These are phyloP conservation scores for Caradrina kadenii DNA, from an alignment of 2,888 invertebrate genomes.

Conservation along the genomic window DNA sequence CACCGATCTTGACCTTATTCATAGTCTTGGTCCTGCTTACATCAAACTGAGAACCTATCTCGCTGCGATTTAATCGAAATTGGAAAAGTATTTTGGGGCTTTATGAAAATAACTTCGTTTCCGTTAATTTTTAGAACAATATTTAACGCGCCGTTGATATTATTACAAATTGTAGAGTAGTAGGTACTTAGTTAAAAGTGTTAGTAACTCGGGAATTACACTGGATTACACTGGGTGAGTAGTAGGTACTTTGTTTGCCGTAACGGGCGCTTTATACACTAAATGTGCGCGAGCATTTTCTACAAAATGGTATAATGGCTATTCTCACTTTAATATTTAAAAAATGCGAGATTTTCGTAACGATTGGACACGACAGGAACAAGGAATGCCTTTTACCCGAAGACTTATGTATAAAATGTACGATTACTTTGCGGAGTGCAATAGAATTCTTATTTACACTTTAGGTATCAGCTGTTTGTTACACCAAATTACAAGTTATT, in stretches of 20 bases:
- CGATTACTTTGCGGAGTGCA: not conserved
- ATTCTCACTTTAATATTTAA: slow-evolving; percentile 33
- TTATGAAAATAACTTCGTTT: not conserved
- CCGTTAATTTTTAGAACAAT: slow-evolving; percentile 12
- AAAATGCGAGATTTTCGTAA: slow-evolving; percentile 29
- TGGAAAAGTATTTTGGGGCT: slow-evolving; percentile 30
- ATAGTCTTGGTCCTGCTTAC: slow-evolving; percentile 37
- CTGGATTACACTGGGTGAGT: slow-evolving; percentile 42
- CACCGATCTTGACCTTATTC: slow-evolving; percentile 33
- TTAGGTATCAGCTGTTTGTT: too few relatives aligned
- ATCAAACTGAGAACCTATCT: slow-evolving; percentile 21
- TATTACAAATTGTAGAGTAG: slow-evolving; percentile 46
- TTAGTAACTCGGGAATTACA: slow-evolving; percentile 47
- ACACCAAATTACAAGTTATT: too few relatives aligned
- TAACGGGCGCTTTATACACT: slow-evolving; percentile 51
- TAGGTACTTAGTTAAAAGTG: slow-evolving; percentile 46
- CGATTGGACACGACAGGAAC: slow-evolving; percentile 26
- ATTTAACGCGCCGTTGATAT: slow-evolving; percentile 31
- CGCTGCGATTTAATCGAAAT: slow-evolving; percentile 45
- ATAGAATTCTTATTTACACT: not conserved
- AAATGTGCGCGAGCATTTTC: slow-evolving; percentile 43
- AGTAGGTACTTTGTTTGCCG: slow-evolving; percentile 39
- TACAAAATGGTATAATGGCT: slow-evolving; percentile 46
- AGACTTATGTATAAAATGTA: slow-evolving; percentile 7
- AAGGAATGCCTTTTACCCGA: slow-evolving; percentile 38